Percentiles rank a stretch among this genome's conserved stretches.
Evolutionary conservation across 2,888 invertebrate species (phyloP).

Genomic region (Ophion obscuratus): DNA sequence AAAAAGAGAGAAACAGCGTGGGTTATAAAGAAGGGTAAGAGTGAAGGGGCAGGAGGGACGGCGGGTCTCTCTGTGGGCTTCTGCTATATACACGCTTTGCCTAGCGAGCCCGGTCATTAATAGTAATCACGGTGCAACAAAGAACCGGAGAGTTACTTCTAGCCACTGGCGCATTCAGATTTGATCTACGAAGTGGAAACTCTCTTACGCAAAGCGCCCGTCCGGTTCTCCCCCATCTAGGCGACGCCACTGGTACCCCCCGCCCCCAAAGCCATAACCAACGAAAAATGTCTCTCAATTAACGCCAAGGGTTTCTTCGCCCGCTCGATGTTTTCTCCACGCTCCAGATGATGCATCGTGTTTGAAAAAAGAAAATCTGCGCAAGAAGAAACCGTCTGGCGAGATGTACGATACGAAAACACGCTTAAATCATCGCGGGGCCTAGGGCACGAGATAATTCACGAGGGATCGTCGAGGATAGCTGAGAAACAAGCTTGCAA

Average conservation of each 20-base stretch:
- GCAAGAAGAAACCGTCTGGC: slow-evolving; percentile 5
- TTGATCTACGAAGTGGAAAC: slow-evolving; percentile 71
- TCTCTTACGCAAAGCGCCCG: slow-evolving; percentile 56
- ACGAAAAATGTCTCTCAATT: slow-evolving; percentile 66
- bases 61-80: slow-evolving; percentile 60
- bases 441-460: slow-evolving; percentile 41
- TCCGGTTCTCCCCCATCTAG: slow-evolving; percentile 18
- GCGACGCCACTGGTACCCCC: background rate
- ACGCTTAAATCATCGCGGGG: slow-evolving; percentile 39
- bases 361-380: slow-evolving; percentile 11
- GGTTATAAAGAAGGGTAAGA: slow-evolving; percentile 5
- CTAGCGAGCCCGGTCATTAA: slow-evolving; percentile 68
- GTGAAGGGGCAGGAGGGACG: slow-evolving; percentile 8
- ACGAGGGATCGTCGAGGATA: slow-evolving; percentile 42
- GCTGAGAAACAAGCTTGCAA: slow-evolving; percentile 21
- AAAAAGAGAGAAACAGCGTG: slow-evolving; percentile 3
- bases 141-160: slow-evolving; percentile 64
- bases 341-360: slow-evolving; percentile 35
- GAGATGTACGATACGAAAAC: slow-evolving; percentile 52
- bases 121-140: slow-evolving; percentile 72
- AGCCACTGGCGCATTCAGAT: slow-evolving; percentile 60
- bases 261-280: slow-evolving; percentile 51
- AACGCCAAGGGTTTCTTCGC: slow-evolving; percentile 48
- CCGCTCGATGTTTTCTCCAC: slow-evolving; percentile 55
- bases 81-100: slow-evolving; percentile 42